Percentiles rank a stretch among this genome's conserved stretches.
These are phyloP conservation scores for Clytia hemisphaerica DNA, from an alignment of 30 jellyfish, hydroid and myxozoan genomes.

Conservation along the genomic window DNA sequence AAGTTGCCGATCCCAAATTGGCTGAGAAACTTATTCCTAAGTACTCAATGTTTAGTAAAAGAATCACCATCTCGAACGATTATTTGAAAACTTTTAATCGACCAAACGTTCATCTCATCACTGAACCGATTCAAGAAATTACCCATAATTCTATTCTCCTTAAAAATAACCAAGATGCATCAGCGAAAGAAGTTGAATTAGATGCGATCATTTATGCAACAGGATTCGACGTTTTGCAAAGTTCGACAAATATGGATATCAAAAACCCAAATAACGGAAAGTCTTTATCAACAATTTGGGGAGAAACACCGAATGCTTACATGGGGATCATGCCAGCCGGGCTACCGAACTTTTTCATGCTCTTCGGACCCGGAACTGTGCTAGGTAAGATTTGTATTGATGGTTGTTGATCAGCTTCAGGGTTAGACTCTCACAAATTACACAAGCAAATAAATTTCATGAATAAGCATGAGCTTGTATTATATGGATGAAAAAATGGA, in stretches of 20 bases:
- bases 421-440: no score
- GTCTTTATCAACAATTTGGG: neutral
- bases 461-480: no score
- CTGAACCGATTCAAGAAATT: neutral
- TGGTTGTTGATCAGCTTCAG: no score
- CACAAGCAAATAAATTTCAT: no score
- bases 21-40: neutral
- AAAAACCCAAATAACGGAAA: neutral
- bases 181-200: neutral
- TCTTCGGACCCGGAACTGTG: neutral
- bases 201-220: neutral
- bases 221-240: neutral
- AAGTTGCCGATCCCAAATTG: neutral
- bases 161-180: neutral
- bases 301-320: neutral
- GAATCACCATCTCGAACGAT: neutral
- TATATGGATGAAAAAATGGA: no score
- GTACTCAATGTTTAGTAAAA: neutral
- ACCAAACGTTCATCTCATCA: neutral
- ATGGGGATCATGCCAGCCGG: neutral
- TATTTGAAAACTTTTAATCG: neutral
- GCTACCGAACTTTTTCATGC: neutral
- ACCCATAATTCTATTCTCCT: neutral
- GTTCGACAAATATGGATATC: no score
- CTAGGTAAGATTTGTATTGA: no score